A percentile compares a stretch with the other conserved stretches of the same genome.
These are phyloP conservation scores for Neosalanx taihuensis DNA, from an alignment of 2,797 vertebrate species.

Conservation along the genomic window DNA sequence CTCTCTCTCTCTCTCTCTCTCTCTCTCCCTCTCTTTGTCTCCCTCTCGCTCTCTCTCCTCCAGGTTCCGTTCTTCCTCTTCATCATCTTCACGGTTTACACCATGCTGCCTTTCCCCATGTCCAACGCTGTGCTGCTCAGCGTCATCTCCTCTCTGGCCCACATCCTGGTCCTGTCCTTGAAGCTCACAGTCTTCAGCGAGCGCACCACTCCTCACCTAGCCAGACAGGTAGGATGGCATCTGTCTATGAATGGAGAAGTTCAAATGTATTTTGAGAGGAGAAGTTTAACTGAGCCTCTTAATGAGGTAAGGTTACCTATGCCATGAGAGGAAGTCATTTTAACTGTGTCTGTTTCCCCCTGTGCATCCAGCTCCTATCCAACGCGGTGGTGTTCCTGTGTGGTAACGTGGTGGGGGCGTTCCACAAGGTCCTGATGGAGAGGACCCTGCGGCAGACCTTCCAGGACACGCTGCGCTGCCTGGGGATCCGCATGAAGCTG, in stretches of 20 bases:
- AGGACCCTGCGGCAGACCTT: conserved; percentile 89
- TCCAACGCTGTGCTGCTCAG: conserved; percentile 80
- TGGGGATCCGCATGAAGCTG: conserved; percentile 90
- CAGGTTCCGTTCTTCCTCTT: conserved; percentile 97
- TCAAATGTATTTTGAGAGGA: no score
- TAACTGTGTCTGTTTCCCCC: not conserved
- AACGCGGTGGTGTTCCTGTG: conserved; percentile 87
- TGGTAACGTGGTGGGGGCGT: conserved; percentile 86
- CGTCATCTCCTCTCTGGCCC: conserved; percentile 80
- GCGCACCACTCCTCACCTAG: conserved; percentile 46
- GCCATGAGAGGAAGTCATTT: no score
- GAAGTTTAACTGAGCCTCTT: no score
- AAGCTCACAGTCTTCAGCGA: conserved; percentile 36
- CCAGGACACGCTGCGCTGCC: conserved; percentile 86
- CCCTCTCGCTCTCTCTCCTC: conserved; percentile 15
- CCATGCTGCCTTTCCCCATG: conserved; percentile 90
- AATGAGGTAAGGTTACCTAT: no score
- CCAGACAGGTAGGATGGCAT: conserved; percentile 63
- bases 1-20: not conserved
- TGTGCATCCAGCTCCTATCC: conserved; percentile 80
- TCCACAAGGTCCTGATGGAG: conserved; percentile 94
- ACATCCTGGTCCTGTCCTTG: conserved; percentile 79
- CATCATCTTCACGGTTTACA: conserved; percentile 91
- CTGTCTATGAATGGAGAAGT: not conserved
- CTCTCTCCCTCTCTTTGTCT: not conserved